Evolutionary conservation across 2,113 vertebrate genomes (phyloP).

Genomic region (Oreochromis aureus): DNA sequence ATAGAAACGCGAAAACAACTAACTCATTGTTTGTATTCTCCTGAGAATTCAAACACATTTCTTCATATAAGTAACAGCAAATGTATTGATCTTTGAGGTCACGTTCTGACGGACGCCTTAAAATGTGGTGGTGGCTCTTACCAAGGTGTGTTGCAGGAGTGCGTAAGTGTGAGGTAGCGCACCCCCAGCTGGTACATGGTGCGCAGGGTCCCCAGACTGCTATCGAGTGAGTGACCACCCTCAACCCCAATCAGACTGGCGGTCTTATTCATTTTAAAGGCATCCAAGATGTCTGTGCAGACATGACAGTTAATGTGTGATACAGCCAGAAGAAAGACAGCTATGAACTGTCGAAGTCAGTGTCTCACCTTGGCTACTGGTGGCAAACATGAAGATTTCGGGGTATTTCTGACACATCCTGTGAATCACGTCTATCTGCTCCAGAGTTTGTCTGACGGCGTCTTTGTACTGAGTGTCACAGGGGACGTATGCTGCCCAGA

Average conservation of each 20-base stretch:
- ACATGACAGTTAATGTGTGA: not conserved
- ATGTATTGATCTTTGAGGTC: not conserved
- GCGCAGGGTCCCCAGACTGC: conserved; percentile 84
- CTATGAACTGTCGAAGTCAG: not conserved
- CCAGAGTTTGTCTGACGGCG: conserved; percentile 83
- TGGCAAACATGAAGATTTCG: conserved; percentile 74
- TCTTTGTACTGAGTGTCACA: conserved; percentile 88
- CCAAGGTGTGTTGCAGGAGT: conserved; percentile 95
- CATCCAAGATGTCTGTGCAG: conserved; percentile 69
- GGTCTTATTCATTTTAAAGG: conserved; percentile 72
- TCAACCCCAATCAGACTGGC: conserved; percentile 91
- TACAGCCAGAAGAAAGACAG: not conserved
- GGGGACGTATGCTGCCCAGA: conserved; percentile 87
- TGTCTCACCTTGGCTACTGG: conserved; percentile 68
- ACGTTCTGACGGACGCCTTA: not conserved
- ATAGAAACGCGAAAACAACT: not conserved
- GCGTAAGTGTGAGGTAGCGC: conserved; percentile 91
- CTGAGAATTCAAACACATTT: not conserved
- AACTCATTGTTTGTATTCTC: not conserved
- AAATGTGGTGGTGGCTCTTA: conserved; percentile 45
- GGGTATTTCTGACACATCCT: conserved; percentile 85
- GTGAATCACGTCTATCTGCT: conserved; percentile 91
- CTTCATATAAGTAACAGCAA: not conserved
- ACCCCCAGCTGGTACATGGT: conserved; percentile 84
- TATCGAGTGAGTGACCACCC: conserved; percentile 92